Evolutionary conservation across 1,140 invertebrate species (phyloP), one percentile per base, ranked within the genome.

Genomic region (Lycorma delicatula): DNA sequence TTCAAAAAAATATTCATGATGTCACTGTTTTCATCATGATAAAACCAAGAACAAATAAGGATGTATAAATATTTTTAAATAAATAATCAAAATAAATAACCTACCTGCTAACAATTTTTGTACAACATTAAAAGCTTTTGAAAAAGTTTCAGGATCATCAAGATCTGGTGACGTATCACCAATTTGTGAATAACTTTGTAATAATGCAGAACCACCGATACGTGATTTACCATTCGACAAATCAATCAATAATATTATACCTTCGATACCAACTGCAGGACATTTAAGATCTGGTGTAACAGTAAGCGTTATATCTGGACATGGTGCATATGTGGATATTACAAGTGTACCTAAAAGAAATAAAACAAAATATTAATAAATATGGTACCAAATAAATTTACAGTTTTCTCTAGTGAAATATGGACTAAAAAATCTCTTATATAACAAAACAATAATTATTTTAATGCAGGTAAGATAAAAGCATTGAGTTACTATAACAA

Each of bases 311-410:
- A 97, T 81, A 70, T 97, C 89, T 0, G 88, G 86, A 74, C 94
- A 98, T 0, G 90, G 91, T 0, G 91, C 95, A 73, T 98, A 99
- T 0, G 88, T 85, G 1, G 93, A 97, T 18, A 99, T 81, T 0
- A 99, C 95, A 5, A 99, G 74, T 12, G 93, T 93, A 25, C 94
- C 79, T 74, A 67, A 66, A 55, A 59, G 59, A 38, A 44, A 25
- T 16, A 27, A 28, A 51, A 56, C 16, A 6, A 16, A 23, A 52
- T 25, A 18, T 36, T 22, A 11, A n/a, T 53, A 5, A 31, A 20
- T 20, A 11, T 55, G n/a, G 6, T 26, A 47, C 20, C n/a, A 22
- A 18, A 7, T 13, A 18, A 7, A 31, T 31, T 31, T 31, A n/a
- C n/a, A n/a, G n/a, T n/a, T n/a, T n/a, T n/a, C n/a, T n/a, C n/a